Evolutionary conservation across 2,888 invertebrate species (phyloP).

Genomic region (Lutraria lutraria): DNA sequence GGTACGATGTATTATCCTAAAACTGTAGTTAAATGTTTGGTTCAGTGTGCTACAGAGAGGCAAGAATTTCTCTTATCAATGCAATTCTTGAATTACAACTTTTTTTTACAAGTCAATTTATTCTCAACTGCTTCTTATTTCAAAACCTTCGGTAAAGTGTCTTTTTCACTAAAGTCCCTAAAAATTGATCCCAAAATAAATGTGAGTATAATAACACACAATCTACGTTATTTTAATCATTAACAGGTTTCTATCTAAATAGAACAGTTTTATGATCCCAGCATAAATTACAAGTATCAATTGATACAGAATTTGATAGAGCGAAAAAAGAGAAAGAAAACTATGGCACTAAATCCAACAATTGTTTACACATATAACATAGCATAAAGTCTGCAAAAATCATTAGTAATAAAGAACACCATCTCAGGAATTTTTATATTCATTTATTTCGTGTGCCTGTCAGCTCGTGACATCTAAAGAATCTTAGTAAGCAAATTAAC

Average conservation of each 20-base stretch:
- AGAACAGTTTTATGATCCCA: not conserved
- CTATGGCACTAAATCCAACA: slow-evolving; percentile 34
- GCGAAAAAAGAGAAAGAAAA: not conserved
- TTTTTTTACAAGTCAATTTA: too few relatives aligned
- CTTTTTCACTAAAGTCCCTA: too few relatives aligned
- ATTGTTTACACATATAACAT: slow-evolving; percentile 55
- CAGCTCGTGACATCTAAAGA: slow-evolving; percentile 65
- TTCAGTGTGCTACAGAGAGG: too few relatives aligned
- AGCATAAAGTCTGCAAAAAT: slow-evolving; percentile 52
- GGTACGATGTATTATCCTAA: too few relatives aligned
- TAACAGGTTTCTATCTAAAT: not conserved
- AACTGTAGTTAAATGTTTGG: too few relatives aligned
- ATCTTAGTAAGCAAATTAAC: slow-evolving; percentile 69
- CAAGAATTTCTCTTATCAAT: too few relatives aligned
- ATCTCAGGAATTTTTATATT: slow-evolving; percentile 66
- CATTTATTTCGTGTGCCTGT: slow-evolving; percentile 68
- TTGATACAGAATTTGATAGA: slow-evolving; percentile 10
- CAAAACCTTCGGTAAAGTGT: too few relatives aligned
- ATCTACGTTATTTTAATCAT: not conserved
- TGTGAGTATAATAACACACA: not conserved
- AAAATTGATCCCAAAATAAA: not conserved
- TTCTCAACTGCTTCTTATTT: too few relatives aligned
- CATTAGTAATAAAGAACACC: slow-evolving; percentile 65
- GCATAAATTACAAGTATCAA: slow-evolving; percentile 20
- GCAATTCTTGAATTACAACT: too few relatives aligned